Evolutionary conservation across 30 jellyfish, hydroid and myxozoan genomes (phyloP), one percentile per base, ranked within the genome.

Genomic region (Pseudorhiza aurosa): DNA sequence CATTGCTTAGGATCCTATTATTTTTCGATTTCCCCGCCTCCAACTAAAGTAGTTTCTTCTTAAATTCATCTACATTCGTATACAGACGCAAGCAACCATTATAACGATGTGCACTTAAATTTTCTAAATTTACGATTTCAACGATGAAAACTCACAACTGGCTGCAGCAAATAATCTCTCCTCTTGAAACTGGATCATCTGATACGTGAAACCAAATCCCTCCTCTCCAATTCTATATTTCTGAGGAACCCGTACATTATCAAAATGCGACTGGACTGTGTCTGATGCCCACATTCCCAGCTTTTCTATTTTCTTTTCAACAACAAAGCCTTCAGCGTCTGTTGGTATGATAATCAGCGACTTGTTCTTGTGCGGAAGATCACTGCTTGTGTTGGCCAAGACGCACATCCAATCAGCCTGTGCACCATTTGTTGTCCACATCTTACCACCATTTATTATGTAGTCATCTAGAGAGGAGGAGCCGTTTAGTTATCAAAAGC

Each of bases 341-440:
- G 88, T 81, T 10, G 99, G 99, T n/a, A 94, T 46, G 67, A 87
- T 77, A 8, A 94, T 87, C 31, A 94, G 60, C 28, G 96, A 88
- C 82, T 94, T 94, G 72, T 94, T 94, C 83, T 43, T 73, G 63
- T 94, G 96, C 56, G 91, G 88, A 3, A 77, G 90, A 8, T 97
- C 99, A 21, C 87, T 97, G 59, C 97, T 81, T 31, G 99, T 94
- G 82, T 94, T 94, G 40, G 99, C 99, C 24, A 94, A 81, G 26
- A 94, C 53, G 69, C 99, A 94, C 97, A 94, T 94, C 99, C 99
- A 94, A 72, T 94, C 99, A 18, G 99, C 99, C 74, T 94, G 99
- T 12, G 88, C 97, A 65, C 97, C 99, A 71, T 94, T 94, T 53
- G 99, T 94, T 11, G 99, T 94, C 99, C 99, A 94, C 99, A 94